Evolutionary conservation across 2,888 invertebrate species (phyloP).

Genomic region (Chloromyia formosa): DNA sequence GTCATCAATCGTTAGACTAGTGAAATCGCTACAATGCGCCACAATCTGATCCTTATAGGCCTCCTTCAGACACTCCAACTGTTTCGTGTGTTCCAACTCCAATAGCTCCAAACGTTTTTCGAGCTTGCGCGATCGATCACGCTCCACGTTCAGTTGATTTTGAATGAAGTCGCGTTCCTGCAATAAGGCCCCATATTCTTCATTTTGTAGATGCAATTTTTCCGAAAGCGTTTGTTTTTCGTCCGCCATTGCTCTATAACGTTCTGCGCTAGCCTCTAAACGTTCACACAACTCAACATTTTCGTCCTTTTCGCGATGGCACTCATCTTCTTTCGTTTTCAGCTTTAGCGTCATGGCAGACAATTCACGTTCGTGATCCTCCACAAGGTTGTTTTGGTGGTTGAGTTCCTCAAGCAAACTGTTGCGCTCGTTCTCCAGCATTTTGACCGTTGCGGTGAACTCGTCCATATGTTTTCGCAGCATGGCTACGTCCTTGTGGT

Average conservation of each 20-base stretch:
- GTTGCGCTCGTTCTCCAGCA: constrained; percentile 54
- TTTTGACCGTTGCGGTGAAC: constrained; percentile 54
- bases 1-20: constrained; percentile 67
- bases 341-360: constrained; percentile 53
- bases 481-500: constrained; percentile 57
- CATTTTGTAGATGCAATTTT: constrained; percentile 61
- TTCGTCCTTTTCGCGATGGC: constrained; percentile 54
- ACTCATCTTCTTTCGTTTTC: constrained; percentile 57
- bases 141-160: constrained; percentile 69
- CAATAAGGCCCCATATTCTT: constrained; percentile 60
- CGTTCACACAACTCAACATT: constrained; percentile 55
- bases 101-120: constrained; percentile 77
- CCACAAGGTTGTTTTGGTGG: constrained; percentile 58
- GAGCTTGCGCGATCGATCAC: constrained; percentile 76
- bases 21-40: constrained; percentile 54
- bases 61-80: constrained; percentile 80
- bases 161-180: constrained; percentile 63
- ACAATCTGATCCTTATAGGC: constrained; percentile 71
- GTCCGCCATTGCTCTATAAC: constrained; percentile 53
- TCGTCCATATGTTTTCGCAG: constrained; percentile 57
- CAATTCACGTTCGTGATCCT: constrained; percentile 59
- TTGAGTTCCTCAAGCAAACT: constrained; percentile 57
- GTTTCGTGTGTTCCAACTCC: constrained; percentile 84
- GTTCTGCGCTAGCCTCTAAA: constrained; percentile 54
- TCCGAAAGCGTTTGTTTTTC: constrained; percentile 55